Conservation (phyloP, 2,888 invertebrate genomes). For the Copidosoma aretas region DNA sequence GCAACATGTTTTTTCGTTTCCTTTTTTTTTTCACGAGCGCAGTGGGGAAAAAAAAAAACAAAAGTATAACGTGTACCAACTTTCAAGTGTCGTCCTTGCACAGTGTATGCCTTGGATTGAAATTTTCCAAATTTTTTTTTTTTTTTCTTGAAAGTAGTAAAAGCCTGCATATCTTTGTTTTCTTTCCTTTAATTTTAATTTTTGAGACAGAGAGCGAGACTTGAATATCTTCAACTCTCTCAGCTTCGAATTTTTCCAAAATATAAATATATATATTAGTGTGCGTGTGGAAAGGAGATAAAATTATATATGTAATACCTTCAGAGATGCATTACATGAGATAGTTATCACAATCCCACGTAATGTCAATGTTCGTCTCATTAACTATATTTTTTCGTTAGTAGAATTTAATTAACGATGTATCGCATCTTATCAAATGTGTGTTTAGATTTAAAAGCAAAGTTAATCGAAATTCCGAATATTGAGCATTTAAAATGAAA, state of each 20-base stretch:
- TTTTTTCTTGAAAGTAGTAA: conserved; percentile 9
- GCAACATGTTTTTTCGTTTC: conserved; percentile 45
- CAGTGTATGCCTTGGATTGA: conserved; percentile 48
- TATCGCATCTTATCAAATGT: conserved; percentile 21
- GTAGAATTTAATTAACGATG: conserved; percentile 27
- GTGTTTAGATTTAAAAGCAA: conserved; percentile 19
- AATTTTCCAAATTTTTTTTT: conserved; percentile 38
- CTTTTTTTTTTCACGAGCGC: conserved; percentile 50
- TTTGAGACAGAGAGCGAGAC: conserved; percentile 32
- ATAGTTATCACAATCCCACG: conserved; percentile 21
- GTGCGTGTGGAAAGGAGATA: conserved; percentile 12
- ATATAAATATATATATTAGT: conserved; percentile 2
- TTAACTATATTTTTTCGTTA: conserved; percentile 12
- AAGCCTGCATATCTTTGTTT: conserved; percentile 32
- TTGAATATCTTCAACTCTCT: conserved; percentile 24
- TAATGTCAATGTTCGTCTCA: conserved; percentile 22
- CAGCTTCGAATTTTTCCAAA: conserved; percentile 21
- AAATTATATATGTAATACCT: conserved; percentile 2
- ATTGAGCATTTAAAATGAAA: conserved; percentile 21
- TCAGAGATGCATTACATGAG: conserved; percentile 24
- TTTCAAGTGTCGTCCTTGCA: conserved; percentile 45
- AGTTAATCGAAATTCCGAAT: conserved; percentile 23
- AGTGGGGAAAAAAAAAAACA: conserved; percentile 46
- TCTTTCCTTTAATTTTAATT: conserved; percentile 33
- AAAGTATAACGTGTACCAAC: conserved; percentile 26